Percentiles rank a stretch among this genome's conserved stretches.
Conservation (phyloP, 2,113 vertebrate species). For the Bos javanicus region DNA sequence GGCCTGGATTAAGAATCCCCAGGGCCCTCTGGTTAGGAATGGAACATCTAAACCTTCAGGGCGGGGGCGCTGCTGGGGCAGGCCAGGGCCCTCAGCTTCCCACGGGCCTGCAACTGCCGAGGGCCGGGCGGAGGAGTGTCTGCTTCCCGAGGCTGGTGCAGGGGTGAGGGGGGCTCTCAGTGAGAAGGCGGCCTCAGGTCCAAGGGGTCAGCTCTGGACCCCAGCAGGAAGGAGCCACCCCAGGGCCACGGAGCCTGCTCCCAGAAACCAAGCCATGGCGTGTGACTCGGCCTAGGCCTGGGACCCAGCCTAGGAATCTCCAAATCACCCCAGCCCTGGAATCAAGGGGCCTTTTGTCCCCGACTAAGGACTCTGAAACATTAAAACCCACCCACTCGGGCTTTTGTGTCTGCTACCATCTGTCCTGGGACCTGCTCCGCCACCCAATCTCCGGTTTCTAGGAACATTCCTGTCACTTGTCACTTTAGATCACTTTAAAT, state of each 20-base stretch:
- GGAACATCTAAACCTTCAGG: too few relatives aligned
- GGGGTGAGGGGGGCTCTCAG: too few relatives aligned
- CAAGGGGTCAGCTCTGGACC: not conserved
- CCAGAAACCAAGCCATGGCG: not conserved
- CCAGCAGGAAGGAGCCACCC: not conserved
- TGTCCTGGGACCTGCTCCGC: fast-evolving
- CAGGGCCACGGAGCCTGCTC: not conserved
- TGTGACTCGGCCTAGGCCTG: not conserved
- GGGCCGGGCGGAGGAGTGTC: fast-evolving
- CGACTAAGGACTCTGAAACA: not conserved
- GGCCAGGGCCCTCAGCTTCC: not conserved
- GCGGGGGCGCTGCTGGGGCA: fast-evolving
- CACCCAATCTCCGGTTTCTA: conserved; percentile 26
- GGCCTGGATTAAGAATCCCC: not conserved
- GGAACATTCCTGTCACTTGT: not conserved
- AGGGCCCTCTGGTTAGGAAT: not conserved
- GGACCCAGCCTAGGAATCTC: not conserved
- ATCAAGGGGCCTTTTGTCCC: not conserved
- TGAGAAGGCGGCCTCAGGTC: not conserved
- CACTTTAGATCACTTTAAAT: conserved; percentile 48
- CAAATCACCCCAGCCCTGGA: fast-evolving
- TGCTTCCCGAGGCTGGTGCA: not conserved
- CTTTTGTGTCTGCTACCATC: not conserved
- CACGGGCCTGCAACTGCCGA: too few relatives aligned
- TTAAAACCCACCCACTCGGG: not conserved